Percentiles rank a stretch among this genome's conserved stretches.
Conservation (phyloP, 2,797 vertebrate species). For the Urophycis tenuis region DNA sequence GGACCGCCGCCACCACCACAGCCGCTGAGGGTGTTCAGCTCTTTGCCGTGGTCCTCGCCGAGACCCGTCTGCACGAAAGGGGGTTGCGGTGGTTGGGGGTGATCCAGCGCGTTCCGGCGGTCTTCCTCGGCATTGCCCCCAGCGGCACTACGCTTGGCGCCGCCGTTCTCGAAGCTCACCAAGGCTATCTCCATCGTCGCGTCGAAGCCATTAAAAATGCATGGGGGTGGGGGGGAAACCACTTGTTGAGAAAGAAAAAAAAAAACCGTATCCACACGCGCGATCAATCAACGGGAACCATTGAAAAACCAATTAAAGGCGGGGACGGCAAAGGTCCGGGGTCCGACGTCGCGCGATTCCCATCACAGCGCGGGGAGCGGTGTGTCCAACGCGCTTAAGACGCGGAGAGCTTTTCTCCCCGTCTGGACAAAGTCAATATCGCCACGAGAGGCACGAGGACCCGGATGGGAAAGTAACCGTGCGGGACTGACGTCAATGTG, state of each 20-base stretch:
- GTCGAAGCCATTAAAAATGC: conserved; percentile 62
- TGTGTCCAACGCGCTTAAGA: conserved; percentile 27
- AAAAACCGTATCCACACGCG: too few species aligned
- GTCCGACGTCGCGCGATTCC: conserved; percentile 3
- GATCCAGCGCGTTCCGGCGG: conserved; percentile 61
- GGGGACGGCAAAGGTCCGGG: background rate
- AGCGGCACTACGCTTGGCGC: conserved; percentile 62
- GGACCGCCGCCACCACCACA: background rate
- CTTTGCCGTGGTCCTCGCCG: conserved; percentile 61
- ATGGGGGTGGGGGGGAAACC: background rate
- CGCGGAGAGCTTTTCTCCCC: conserved; percentile 25
- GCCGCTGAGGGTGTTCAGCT: conserved; percentile 64
- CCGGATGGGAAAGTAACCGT: conserved; percentile 63
- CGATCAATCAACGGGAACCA: background rate
- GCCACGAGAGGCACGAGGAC: conserved; percentile 45
- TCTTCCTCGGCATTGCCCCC: conserved; percentile 59
- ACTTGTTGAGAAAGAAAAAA: conserved; percentile 36
- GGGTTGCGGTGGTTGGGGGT: conserved; percentile 45
- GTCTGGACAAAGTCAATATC: conserved; percentile 48
- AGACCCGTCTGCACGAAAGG: conserved; percentile 62
- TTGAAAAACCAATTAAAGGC: background rate
- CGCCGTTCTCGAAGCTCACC: conserved; percentile 87
- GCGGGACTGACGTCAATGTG: conserved; percentile 70
- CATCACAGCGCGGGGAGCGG: conserved; percentile 9
- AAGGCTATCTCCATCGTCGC: conserved; percentile 86